A percentile compares a stretch with the other conserved stretches of the same genome.
Conservation (phyloP, 2,888 invertebrate genomes). For the Drosophila longiperda region DNA sequence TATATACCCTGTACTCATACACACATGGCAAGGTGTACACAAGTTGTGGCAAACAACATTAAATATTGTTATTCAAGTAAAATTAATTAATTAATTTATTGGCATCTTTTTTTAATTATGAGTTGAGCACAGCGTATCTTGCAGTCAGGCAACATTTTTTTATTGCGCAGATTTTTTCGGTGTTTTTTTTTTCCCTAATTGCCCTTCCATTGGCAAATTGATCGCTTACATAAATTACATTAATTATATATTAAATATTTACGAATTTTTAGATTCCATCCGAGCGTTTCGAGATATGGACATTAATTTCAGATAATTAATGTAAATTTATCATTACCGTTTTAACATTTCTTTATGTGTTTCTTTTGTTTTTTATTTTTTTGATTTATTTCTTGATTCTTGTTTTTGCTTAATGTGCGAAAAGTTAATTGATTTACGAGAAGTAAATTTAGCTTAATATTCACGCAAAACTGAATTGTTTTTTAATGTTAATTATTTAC, state of each 20-base stretch:
- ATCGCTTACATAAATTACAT: slow-evolving; percentile 33
- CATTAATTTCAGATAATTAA: slow-evolving; percentile 52
- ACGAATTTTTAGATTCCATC: slow-evolving; percentile 36
- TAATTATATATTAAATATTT: slow-evolving; percentile 4
- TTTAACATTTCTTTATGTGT: slow-evolving; percentile 8
- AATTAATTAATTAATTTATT: background rate
- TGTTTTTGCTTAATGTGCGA: slow-evolving; percentile 1
- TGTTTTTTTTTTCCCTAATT: slow-evolving; percentile 16
- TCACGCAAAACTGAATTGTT: background rate
- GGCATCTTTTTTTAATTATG: no score
- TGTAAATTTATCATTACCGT: slow-evolving; percentile 30
- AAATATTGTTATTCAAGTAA: background rate
- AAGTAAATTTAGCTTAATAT: background rate
- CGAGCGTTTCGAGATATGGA: slow-evolving; percentile 10
- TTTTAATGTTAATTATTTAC: background rate
- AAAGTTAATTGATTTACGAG: slow-evolving; percentile 22
- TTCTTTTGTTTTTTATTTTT: slow-evolving; percentile 12
- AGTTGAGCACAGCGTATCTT: background rate
- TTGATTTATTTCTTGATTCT: background rate
- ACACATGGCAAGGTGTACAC: background rate
- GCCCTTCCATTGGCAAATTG: slow-evolving; percentile 34
- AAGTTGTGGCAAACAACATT: no score
- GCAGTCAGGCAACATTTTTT: background rate
- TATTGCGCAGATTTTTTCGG: background rate
- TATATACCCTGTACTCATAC: slow-evolving; percentile 11